Conservation (phyloP, 2,888 invertebrate species). For the Diaphora mendica region DNA sequence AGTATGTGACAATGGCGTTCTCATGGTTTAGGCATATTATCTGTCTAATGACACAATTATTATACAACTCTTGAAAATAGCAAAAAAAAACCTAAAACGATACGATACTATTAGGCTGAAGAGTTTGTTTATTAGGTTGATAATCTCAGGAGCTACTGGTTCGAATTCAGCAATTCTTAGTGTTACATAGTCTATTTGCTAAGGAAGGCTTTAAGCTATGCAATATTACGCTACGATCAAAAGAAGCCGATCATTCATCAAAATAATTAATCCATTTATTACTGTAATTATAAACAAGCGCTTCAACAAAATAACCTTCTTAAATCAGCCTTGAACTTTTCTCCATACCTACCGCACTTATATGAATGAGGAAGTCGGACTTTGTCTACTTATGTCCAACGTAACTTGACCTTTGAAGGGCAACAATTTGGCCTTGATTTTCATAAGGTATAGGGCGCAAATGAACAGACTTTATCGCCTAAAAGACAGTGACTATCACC, state of each 20-base stretch:
- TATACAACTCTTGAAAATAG: neutral
- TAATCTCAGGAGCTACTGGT: too few relatives aligned
- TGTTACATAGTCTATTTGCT: too few relatives aligned
- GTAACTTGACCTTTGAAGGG: neutral
- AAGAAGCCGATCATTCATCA: too few relatives aligned
- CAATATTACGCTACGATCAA: too few relatives aligned
- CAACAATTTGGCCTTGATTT: neutral
- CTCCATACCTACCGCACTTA: neutral
- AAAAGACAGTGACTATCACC: too few relatives aligned
- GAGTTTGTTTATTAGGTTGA: too few relatives aligned
- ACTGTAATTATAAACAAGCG: neutral
- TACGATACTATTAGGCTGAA: too few relatives aligned
- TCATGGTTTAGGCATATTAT: neutral
- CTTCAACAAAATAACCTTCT: neutral
- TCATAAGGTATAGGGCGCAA: neutral
- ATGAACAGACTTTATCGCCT: too few relatives aligned
- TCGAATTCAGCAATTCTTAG: too few relatives aligned
- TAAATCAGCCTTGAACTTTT: neutral
- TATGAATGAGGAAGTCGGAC: neutral
- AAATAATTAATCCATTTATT: neutral
- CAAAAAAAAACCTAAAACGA: too few relatives aligned
- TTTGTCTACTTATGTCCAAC: neutral
- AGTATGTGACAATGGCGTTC: neutral
- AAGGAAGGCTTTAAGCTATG: too few relatives aligned
- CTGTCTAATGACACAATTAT: neutral